phyloP scores from a whole-genome alignment of 1,140 invertebrate genomes.

The Octopus sinensis region DNA sequence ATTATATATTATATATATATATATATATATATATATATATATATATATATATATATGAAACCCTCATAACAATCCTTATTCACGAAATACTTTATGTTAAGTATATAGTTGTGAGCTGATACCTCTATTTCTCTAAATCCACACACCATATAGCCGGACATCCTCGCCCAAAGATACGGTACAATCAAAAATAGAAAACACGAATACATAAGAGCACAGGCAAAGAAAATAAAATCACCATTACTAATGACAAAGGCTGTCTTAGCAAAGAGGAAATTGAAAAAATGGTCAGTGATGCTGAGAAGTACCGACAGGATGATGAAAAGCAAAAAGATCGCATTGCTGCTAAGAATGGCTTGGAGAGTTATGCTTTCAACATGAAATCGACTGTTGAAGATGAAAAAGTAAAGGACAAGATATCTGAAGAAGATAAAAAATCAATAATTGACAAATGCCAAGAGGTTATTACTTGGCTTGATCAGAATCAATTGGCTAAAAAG shows the following conservation, averaged over 20 bases:
- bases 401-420: constrained; percentile 61
- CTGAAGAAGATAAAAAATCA: constrained; percentile 63
- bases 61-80: too few relatives aligned
- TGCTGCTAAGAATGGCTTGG: constrained; percentile 47
- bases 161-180: too few relatives aligned
- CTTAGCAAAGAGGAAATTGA: constrained; percentile 61
- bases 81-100: too few relatives aligned
- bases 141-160: too few relatives aligned
- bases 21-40: too few relatives aligned
- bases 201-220: constrained; percentile 65
- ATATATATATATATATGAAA: too few relatives aligned
- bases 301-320: constrained; percentile 61
- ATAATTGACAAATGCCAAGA: constrained; percentile 56
- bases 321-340: constrained; percentile 47
- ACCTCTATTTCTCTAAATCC: too few relatives aligned
- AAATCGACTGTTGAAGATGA: constrained; percentile 39
- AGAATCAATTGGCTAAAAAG: constrained; percentile 56
- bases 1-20: too few relatives aligned
- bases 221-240: constrained; percentile 77
- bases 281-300: constrained; percentile 62
- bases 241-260: constrained; percentile 63
- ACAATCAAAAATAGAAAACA: too few relatives aligned
- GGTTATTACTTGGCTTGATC: constrained; percentile 57
- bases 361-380: constrained; percentile 74
- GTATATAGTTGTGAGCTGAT: too few relatives aligned